phyloP scores from a whole-genome alignment of 2,888 invertebrate species.

The Lypha dubia region DNA sequence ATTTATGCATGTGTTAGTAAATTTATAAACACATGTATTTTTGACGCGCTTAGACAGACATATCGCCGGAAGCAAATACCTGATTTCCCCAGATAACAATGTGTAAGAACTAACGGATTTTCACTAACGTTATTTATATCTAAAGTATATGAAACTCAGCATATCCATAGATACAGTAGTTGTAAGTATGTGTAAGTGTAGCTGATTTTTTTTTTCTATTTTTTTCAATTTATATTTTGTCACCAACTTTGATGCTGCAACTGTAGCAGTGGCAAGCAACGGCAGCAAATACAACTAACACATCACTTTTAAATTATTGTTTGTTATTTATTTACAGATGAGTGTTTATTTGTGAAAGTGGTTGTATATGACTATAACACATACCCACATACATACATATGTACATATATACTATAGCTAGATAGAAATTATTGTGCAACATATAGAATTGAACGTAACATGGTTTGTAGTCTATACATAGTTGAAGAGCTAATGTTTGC shows the following conservation, averaged over 20 bases:
- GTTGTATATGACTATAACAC: slow-evolving; percentile 15
- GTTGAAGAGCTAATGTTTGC: slow-evolving; percentile 62
- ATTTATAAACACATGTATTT: slow-evolving; percentile 56
- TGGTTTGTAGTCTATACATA: slow-evolving; percentile 49
- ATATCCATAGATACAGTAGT: neutral
- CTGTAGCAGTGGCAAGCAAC: slow-evolving; percentile 13
- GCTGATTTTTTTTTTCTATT: neutral
- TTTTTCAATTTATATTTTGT: slow-evolving; percentile 31
- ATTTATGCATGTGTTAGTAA: slow-evolving; percentile 39
- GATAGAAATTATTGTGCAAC: slow-evolving; percentile 1
- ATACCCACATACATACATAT: neutral
- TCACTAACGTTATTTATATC: slow-evolving; percentile 59
- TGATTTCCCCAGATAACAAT: slow-evolving; percentile 72
- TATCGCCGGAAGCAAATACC: slow-evolving; percentile 71
- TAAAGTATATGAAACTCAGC: neutral
- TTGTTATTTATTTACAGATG: slow-evolving; percentile 64
- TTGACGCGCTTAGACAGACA: slow-evolving; percentile 64
- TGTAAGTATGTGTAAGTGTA: neutral
- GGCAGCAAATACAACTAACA: slow-evolving; percentile 28
- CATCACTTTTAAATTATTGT: slow-evolving; percentile 65
- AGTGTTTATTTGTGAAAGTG: slow-evolving; percentile 35
- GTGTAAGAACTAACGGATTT: slow-evolving; percentile 72
- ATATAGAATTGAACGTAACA: neutral
- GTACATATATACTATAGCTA: neutral
- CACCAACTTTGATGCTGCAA: slow-evolving; percentile 39